Conservation (phyloP, 2,797 vertebrate genomes). For the Bothrops alternatus region DNA sequence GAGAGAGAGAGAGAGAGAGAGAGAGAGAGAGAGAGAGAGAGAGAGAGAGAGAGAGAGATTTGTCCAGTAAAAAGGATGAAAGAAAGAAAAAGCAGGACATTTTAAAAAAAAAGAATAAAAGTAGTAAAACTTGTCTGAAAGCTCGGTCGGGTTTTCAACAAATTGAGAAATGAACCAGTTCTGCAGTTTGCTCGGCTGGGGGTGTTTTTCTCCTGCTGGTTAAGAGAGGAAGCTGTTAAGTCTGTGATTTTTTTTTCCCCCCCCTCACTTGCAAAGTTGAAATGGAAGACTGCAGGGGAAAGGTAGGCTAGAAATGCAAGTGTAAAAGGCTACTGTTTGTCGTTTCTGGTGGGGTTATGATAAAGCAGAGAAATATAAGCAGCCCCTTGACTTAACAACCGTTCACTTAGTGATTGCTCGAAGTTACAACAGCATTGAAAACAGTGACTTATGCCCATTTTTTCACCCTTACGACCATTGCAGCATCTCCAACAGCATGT, state of each 20-base stretch:
- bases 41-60: background rate
- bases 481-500: too few relatives aligned
- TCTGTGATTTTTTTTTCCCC: background rate
- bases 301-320: background rate
- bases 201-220: constrained; percentile 13
- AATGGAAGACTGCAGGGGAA: background rate
- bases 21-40: too few relatives aligned
- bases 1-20: too few relatives aligned
- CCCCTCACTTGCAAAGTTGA: background rate
- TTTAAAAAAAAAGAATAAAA: background rate
- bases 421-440: background rate
- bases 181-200: constrained; percentile 45
- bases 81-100: background rate
- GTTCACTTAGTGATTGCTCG: background rate
- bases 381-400: background rate
- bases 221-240: constrained; percentile 31
- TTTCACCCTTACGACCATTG: too few relatives aligned
- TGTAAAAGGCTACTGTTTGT: background rate
- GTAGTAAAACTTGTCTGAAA: constrained; percentile 54
- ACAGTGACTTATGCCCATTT: background rate
- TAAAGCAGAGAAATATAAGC: background rate
- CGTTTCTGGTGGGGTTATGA: background rate
- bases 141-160: constrained; percentile 32
- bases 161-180: constrained; percentile 33
- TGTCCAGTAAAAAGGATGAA: background rate